These are phyloP conservation scores for Antitype chi DNA, from an alignment of 2,888 invertebrate genomes.

Conservation along the genomic window DNA sequence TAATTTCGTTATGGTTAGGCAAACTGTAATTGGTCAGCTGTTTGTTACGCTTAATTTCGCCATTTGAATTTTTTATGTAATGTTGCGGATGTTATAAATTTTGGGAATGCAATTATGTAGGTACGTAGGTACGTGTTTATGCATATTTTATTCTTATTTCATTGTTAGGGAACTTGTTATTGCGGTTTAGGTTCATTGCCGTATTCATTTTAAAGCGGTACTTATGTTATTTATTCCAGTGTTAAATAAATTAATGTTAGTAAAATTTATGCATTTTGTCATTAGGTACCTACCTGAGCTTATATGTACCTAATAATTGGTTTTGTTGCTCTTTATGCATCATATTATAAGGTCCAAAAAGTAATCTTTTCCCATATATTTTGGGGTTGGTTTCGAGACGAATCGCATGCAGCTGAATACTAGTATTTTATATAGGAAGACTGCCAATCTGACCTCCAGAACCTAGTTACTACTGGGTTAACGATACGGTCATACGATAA, in stretches of 20 bases:
- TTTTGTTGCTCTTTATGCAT: background rate
- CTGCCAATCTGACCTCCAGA: too few species aligned
- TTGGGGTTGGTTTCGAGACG: too few species aligned
- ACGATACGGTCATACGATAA: too few species aligned
- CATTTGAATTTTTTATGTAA: constrained; percentile 61
- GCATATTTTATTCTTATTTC: constrained; percentile 42
- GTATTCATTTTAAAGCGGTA: background rate
- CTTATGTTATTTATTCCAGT: background rate
- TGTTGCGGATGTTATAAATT: constrained; percentile 51
- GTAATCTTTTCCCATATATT: too few species aligned
- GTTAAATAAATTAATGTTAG: background rate
- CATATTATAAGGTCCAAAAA: background rate
- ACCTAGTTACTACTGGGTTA: too few species aligned
- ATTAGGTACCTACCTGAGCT: too few species aligned
- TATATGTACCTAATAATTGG: background rate
- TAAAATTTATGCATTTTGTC: background rate
- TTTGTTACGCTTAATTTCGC: constrained; percentile 54
- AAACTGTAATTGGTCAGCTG: constrained; percentile 59
- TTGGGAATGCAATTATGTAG: constrained; percentile 30
- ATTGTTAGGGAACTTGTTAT: background rate
- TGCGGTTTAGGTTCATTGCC: background rate
- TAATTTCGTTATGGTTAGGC: constrained; percentile 68
- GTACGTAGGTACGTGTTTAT: constrained; percentile 1
- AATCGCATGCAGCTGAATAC: too few species aligned
- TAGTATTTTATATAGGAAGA: too few species aligned